phyloP scores from a whole-genome alignment of 1,140 invertebrate genomes.

The Hyphantria cunea region DNA sequence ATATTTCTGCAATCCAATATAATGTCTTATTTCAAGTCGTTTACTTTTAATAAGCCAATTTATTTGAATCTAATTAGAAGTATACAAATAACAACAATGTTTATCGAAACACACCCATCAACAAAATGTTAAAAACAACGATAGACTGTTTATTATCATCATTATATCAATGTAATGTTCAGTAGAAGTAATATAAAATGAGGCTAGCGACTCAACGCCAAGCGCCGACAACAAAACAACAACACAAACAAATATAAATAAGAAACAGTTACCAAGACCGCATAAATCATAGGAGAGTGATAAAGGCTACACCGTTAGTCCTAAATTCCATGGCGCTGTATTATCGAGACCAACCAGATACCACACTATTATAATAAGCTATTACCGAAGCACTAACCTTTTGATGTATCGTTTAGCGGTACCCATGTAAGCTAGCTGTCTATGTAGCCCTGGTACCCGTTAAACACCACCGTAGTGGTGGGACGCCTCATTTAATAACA shows the following conservation, averaged over 20 bases:
- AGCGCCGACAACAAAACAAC: not conserved
- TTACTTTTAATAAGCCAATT: no score
- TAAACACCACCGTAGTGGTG: slow-evolving; percentile 57
- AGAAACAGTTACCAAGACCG: slow-evolving; percentile 33
- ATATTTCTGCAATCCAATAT: no score
- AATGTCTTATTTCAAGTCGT: no score
- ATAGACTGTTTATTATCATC: no score
- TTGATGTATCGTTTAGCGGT: slow-evolving; percentile 75
- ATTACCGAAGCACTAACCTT: slow-evolving; percentile 59
- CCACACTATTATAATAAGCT: slow-evolving; percentile 55
- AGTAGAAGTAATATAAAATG: no score
- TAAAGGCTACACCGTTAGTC: slow-evolving; percentile 47
- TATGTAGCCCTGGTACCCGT: slow-evolving; percentile 70
- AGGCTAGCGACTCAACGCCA: no score
- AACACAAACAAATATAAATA: slow-evolving; percentile 23
- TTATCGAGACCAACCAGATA: slow-evolving; percentile 53
- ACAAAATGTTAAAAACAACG: no score
- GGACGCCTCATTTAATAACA: not conserved
- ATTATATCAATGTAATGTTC: no score
- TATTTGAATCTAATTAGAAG: no score
- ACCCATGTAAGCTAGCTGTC: slow-evolving; percentile 56
- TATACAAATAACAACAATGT: no score
- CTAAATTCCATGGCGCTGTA: slow-evolving; percentile 52
- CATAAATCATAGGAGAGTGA: slow-evolving; percentile 36
- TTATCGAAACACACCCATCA: no score